Conservation (phyloP, 2,797 vertebrate species). For the Astyanax mexicanus region DNA sequence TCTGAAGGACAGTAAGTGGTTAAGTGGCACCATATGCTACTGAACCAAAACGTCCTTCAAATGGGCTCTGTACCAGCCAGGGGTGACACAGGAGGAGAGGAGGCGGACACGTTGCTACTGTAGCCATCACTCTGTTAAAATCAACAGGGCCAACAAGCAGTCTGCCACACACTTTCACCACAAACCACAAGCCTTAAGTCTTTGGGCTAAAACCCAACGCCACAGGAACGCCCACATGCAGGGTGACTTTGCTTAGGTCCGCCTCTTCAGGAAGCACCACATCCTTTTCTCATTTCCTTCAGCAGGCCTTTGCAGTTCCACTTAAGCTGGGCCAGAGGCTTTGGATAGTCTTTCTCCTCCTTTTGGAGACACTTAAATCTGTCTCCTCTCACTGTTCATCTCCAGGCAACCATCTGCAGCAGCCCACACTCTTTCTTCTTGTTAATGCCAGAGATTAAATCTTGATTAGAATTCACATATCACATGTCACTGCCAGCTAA, state of each 20-base stretch:
- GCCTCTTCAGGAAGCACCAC: slow-evolving; percentile 2
- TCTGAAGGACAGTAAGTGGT: background rate
- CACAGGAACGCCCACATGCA: background rate
- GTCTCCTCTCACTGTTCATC: background rate
- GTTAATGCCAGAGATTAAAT: background rate
- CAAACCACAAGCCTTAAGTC: slow-evolving; percentile 45
- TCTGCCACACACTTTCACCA: slow-evolving; percentile 38
- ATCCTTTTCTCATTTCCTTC: slow-evolving; percentile 16
- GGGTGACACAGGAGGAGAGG: slow-evolving; percentile 18
- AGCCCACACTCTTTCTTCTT: background rate
- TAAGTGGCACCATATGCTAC: slow-evolving; percentile 30
- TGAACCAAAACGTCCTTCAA: background rate
- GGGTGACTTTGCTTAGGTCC: background rate
- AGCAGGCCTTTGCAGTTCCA: background rate
- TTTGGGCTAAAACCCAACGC: slow-evolving; percentile 9
- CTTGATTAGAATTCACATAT: too few species aligned
- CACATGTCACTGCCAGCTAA: background rate
- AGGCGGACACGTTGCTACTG: slow-evolving; percentile 6
- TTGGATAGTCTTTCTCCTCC: background rate
- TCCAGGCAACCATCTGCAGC: background rate
- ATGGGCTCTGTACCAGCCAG: slow-evolving; percentile 8
- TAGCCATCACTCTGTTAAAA: slow-evolving; percentile 20
- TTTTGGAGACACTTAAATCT: background rate
- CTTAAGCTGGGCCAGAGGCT: background rate
- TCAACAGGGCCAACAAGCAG: slow-evolving; percentile 26